Conservation (phyloP, 2,888 invertebrate genomes). For the Serrognathus titanus region DNA sequence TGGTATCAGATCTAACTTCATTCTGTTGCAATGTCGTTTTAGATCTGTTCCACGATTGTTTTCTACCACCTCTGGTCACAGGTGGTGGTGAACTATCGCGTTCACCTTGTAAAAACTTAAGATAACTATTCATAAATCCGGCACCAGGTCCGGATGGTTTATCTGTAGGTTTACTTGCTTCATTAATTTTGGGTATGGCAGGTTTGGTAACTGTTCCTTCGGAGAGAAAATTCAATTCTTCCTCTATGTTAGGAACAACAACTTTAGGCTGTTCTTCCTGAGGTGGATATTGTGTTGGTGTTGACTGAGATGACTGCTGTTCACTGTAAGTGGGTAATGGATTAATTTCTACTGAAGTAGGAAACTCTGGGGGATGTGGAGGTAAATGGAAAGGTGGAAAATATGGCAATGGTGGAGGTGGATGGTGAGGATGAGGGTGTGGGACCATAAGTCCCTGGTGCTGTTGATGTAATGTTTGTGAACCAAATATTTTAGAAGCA, state of each 20-base stretch:
- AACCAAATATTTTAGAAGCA: constrained; percentile 65
- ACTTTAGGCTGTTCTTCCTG: constrained; percentile 71
- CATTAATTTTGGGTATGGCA: constrained; percentile 18
- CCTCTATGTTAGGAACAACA: constrained; percentile 84
- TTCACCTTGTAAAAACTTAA: constrained; percentile 80
- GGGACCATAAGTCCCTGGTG: constrained; percentile 58
- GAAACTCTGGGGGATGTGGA: constrained; percentile 63
- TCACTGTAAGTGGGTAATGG: constrained; percentile 58
- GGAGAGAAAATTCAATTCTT: constrained; percentile 79
- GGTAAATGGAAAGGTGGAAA: constrained; percentile 74
- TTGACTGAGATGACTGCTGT: constrained; percentile 22
- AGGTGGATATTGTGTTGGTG: constrained; percentile 28
- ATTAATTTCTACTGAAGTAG: constrained; percentile 63
- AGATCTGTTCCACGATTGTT: constrained; percentile 61
- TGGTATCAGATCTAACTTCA: constrained; percentile 48
- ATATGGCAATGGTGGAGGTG: constrained; percentile 65
- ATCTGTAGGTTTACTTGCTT: constrained; percentile 19
- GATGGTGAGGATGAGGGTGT: constrained; percentile 57
- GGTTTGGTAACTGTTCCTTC: constrained; percentile 38
- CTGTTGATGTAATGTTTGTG: constrained; percentile 47
- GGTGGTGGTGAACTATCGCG: constrained; percentile 79
- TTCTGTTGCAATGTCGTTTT: constrained; percentile 38
- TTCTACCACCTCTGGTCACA: constrained; percentile 62
- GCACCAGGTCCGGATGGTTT: constrained; percentile 50
- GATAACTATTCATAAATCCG: constrained; percentile 84